Evolutionary conservation across 2,797 vertebrate species (phyloP).

Genomic region (Streptopelia turtur): DNA sequence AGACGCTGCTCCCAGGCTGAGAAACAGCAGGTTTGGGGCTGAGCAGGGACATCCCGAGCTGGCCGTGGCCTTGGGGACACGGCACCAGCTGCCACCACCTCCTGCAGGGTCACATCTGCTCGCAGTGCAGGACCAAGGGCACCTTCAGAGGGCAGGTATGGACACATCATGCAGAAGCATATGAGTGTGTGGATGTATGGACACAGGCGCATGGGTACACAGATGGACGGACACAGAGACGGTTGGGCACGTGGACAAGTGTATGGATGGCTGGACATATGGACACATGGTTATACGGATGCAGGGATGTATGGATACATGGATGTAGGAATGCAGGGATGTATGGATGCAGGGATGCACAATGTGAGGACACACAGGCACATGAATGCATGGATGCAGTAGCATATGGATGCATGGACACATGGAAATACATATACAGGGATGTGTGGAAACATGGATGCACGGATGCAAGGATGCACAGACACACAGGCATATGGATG

Average conservation of each 20-base stretch:
- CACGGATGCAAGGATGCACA: accelerated
- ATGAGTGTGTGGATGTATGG: neutral
- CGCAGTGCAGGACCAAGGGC: accelerated
- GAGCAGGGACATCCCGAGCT: neutral
- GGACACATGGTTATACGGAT: neutral
- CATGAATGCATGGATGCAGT: neutral
- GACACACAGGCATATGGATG: accelerated
- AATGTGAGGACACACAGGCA: too few species aligned
- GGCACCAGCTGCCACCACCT: neutral
- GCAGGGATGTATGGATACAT: neutral
- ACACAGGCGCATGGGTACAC: neutral
- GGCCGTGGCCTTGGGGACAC: accelerated
- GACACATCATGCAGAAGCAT: neutral
- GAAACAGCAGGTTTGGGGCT: neutral
- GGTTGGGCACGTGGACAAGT: neutral
- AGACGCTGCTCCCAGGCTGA: neutral
- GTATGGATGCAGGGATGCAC: accelerated
- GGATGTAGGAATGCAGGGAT: neutral
- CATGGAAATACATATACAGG: too few species aligned
- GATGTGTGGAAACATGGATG: too few species aligned
- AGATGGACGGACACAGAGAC: accelerated
- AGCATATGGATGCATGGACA: neutral
- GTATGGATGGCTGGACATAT: neutral
- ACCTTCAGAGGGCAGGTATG: accelerated
- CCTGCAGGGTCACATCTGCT: accelerated